These are phyloP conservation scores for Gymnocypris eckloni DNA, from an alignment of 2,797 vertebrate species.

Conservation along the genomic window DNA sequence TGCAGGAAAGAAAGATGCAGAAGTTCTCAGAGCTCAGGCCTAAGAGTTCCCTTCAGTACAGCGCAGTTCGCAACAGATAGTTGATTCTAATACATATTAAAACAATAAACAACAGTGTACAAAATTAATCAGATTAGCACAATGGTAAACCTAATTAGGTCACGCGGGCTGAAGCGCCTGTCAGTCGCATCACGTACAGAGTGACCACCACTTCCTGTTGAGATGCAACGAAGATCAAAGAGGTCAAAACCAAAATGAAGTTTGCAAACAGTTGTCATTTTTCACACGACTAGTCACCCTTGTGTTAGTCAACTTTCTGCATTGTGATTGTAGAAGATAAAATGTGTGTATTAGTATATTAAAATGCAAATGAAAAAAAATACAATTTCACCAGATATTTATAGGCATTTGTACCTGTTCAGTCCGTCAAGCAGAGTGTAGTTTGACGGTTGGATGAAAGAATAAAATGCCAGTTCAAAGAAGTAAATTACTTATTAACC, in stretches of 20 bases:
- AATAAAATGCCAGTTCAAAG: not conserved
- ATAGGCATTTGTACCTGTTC: not conserved
- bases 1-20: not conserved
- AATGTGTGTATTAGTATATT: not conserved
- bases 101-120: not conserved
- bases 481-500: not conserved
- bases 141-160: not conserved
- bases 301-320: not conserved
- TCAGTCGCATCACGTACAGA: not conserved
- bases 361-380: not conserved
- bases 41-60: not conserved
- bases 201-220: conserved; percentile 29
- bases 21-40: not conserved
- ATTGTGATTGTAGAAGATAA: too few species aligned
- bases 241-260: not conserved
- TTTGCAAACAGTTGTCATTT: not conserved
- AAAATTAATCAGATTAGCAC: not conserved
- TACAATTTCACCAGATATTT: not conserved
- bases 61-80: not conserved
- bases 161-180: not conserved
- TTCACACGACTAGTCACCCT: not conserved
- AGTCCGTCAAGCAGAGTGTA: not conserved
- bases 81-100: not conserved
- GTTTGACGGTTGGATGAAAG: not conserved
- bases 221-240: not conserved